A percentile compares a stretch with the other conserved stretches of the same genome.
phyloP scores from a whole-genome alignment of 2,797 vertebrate genomes.

The Dicrostonyx torquatus region DNA sequence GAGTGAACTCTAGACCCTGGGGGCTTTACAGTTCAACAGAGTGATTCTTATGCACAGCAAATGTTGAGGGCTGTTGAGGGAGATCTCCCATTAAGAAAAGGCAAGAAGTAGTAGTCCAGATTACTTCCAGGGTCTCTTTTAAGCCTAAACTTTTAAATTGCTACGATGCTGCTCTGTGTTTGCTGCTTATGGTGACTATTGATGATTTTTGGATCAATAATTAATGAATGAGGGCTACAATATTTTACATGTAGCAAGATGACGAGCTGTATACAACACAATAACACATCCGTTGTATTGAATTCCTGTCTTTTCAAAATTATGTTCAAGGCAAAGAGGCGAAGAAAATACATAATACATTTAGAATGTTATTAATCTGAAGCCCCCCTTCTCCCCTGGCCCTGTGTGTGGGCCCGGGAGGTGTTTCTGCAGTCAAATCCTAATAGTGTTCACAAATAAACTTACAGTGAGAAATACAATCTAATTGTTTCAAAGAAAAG shows the following conservation, averaged over 20 bases:
- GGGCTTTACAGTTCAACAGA: background rate
- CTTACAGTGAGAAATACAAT: background rate
- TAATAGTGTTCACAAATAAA: background rate
- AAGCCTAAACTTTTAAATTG: background rate
- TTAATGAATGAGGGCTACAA: background rate
- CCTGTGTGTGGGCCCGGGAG: background rate
- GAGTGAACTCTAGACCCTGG: background rate
- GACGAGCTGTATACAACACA: slow-evolving; percentile 18
- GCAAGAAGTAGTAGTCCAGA: background rate
- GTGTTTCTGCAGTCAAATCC: background rate
- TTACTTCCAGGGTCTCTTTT: background rate
- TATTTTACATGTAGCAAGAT: slow-evolving; percentile 28
- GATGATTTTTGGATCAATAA: slow-evolving; percentile 24
- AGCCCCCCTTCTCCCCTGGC: background rate
- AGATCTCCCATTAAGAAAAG: background rate
- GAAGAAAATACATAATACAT: slow-evolving; percentile 45
- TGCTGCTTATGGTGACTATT: background rate
- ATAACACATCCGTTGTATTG: background rate
- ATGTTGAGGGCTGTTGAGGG: background rate
- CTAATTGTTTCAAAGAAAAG: slow-evolving; percentile 45
- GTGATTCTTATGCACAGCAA: background rate
- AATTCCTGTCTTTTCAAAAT: slow-evolving; percentile 66
- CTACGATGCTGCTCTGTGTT: background rate
- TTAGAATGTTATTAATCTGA: slow-evolving; percentile 48
- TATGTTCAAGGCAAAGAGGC: slow-evolving; percentile 24